These are phyloP conservation scores for Sterna hirundo DNA, from an alignment of 2,113 vertebrate species.

Conservation along the genomic window DNA sequence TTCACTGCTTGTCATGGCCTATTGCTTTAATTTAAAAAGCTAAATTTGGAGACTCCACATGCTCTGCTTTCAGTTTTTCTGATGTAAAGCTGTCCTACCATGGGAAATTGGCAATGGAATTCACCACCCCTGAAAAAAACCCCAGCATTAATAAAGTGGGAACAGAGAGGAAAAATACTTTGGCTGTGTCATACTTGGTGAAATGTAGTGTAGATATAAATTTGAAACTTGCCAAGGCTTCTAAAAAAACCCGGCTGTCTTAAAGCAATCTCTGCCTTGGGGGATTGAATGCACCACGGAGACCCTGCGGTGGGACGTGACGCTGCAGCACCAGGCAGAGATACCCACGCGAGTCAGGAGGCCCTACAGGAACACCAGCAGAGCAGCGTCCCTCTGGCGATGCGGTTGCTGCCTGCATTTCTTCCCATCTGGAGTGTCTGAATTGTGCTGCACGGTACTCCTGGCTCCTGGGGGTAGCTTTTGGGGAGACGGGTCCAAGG, in stretches of 20 bases:
- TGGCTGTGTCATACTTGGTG: not conserved
- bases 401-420: not conserved
- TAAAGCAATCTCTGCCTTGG: not conserved
- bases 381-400: not conserved
- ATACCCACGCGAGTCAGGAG: not conserved
- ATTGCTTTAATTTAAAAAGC: conserved; percentile 37
- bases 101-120: not conserved
- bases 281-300: not conserved
- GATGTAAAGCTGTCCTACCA: not conserved
- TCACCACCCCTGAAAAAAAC: not conserved
- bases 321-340: not conserved
- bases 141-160: not conserved
- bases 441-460: not conserved
- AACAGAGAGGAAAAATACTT: not conserved
- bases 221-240: not conserved
- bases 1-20: not conserved
- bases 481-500: not conserved
- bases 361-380: not conserved
- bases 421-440: not conserved
- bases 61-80: conserved; percentile 6
- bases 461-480: not conserved
- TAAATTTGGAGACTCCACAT: conserved; percentile 22
- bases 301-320: not conserved
- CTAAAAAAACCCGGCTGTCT: not conserved
- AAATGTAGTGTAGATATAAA: not conserved